Base-by-base conservation (phyloP, 1,140 invertebrate species). In the Drosophila erecta region DNA sequence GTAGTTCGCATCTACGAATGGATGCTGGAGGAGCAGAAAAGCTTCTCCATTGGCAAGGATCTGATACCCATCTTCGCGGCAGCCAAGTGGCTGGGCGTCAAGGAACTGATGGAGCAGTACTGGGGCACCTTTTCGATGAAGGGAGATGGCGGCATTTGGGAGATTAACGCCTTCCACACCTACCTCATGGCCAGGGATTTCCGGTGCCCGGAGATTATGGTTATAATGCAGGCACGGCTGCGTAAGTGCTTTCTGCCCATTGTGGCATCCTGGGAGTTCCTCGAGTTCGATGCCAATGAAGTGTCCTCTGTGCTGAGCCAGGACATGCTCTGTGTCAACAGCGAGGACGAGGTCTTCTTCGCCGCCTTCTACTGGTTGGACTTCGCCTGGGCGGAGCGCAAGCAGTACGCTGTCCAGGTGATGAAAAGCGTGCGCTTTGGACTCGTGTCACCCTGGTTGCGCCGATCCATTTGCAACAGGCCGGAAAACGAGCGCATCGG, bases 301-400 rank as follows among this genome's bases (percentile, higher is more conserved):
- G 22, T 81, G 24, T 6, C 15, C 14, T 50, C 4, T 4, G 1
- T 70, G 5, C 49, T 81, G 0, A 22, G 14, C 1, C 12, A 37
- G 27, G 58, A 81, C 8, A 73, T 14, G 5, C 27, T 81, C 2
- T 54, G 59, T 8, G 73, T 77, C 2, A 81, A 81, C 22, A 57
- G 44, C 22, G 79, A 81, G 49, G 79, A 81, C n/a, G 79, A 81
- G 46, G 15, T 81, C 0, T 81, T 81, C 61, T 81, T 74, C 56
- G 17, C 41, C 30, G 38, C 30, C 4, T 1, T 80, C 0, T 51
- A 37, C 12, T 81, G 79, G 78, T 33, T 81, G 4, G 47, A 77
- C 0, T 37, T 43, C n/a, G 15, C 67, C 4, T 81, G 73, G 67
- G 1, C 17, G 2, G 11, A 41, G 2, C 79, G 79, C 0, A 38